Evolutionary conservation across 2,113 vertebrate species (phyloP), one percentile per base, ranked within the genome.

Genomic region (Cnemophilus loriae): DNA sequence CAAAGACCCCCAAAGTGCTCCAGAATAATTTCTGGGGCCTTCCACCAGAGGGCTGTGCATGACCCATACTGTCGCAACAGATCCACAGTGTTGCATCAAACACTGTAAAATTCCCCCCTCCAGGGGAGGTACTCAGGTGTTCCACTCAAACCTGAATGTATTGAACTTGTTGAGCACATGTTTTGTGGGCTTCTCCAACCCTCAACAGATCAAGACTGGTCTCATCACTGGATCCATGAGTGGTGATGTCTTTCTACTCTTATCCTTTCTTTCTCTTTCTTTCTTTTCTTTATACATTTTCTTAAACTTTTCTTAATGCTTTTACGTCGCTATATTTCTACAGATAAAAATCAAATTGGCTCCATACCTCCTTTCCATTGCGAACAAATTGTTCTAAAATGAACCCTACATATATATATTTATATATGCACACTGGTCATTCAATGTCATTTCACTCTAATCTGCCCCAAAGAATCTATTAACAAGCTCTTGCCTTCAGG

Each of bases 101-200:
- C 11, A 20, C 33, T 11, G 19, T 32, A 47, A 39, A 70, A 55
- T 9, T 39, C 4, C 2, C 37, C 6, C 6, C 6, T 52, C 6
- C 33, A 39, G 22, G 10, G 15, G 7, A 46, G 12, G 19, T 46
- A 33, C 8, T 27, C 28, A 5, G 24, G 4, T 2, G 0, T 53
- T 53, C 47, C 39, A 52, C 39, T 1, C n/a, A 53, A 77, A 46
- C 6, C 33, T 39, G 74, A 61, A 28, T 3, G 4, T 44, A 22
- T 52, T 68, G 32, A 60, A 37, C 10, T 7, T 24, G 9, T 19
- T 39, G 22, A 69, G 9, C 16, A 22, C 11, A 9, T 19, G 3
- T 16, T 77, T 77, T 1, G 0, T 30, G 39, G 19, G 3, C 12
- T 61, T 55, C 28, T 28, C 10, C 56, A 60, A 2, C 2, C 4